Evolutionary conservation across 1,140 invertebrate species (phyloP).

Genomic region (Pseudomyrmex cubaensis): DNA sequence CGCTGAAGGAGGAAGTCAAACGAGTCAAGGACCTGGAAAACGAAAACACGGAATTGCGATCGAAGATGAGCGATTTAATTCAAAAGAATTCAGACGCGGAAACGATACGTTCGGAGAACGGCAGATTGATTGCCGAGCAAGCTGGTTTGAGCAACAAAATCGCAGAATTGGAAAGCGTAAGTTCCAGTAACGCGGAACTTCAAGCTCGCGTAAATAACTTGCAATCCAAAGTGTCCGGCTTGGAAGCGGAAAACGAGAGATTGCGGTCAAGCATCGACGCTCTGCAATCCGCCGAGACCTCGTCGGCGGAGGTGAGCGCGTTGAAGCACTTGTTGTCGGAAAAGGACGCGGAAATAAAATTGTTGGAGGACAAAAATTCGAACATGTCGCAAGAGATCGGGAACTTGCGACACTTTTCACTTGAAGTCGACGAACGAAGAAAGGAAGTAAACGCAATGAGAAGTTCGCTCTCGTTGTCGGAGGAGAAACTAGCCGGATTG

Average conservation of each 20-base stretch:
- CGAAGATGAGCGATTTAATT: slow-evolving; percentile 42
- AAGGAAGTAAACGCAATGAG: slow-evolving; percentile 49
- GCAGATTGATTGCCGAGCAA: slow-evolving; percentile 24
- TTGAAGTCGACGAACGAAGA: slow-evolving; percentile 50
- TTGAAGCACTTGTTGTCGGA: slow-evolving; percentile 63
- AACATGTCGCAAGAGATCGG: slow-evolving; percentile 70
- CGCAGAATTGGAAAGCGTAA: slow-evolving; percentile 40
- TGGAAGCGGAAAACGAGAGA: slow-evolving; percentile 57
- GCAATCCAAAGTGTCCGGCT: slow-evolving; percentile 52
- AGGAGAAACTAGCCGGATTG: slow-evolving; percentile 46
- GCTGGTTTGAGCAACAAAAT: slow-evolving; percentile 46
- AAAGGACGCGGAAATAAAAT: slow-evolving; percentile 71
- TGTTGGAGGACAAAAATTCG: slow-evolving; percentile 69
- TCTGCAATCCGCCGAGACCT: slow-evolving; percentile 18
- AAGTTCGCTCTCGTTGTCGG: slow-evolving; percentile 36
- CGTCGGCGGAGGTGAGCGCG: slow-evolving; percentile 53
- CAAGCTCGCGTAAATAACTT: slow-evolving; percentile 51
- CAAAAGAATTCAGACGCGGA: slow-evolving; percentile 33
- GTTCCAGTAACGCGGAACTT: slow-evolving; percentile 24
- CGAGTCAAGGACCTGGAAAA: slow-evolving; percentile 63
- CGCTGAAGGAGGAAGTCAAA: slow-evolving; percentile 37
- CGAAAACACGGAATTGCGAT: slow-evolving; percentile 55
- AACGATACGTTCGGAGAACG: slow-evolving; percentile 23
- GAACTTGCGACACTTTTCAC: slow-evolving; percentile 59
- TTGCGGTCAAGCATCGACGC: slow-evolving; percentile 43